Evolutionary conservation across 2,888 invertebrate genomes (phyloP), one percentile per base, ranked within the genome.

Genomic region (Hyalella azteca): DNA sequence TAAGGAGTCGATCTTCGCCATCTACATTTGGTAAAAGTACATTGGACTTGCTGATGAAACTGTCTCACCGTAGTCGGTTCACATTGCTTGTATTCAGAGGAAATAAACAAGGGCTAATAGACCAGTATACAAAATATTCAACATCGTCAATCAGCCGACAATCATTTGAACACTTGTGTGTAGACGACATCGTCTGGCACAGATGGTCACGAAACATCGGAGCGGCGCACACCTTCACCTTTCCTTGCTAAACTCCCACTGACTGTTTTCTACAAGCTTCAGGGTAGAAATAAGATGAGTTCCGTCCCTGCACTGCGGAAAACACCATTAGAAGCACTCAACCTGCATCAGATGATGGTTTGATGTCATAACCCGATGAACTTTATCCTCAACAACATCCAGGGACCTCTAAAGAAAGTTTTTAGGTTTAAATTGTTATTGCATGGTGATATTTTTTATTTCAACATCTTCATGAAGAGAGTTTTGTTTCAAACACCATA

Each of bases 241-340:
- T 11, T 26, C 7, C 22, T 29, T 54, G 54, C 54, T 26, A 22
- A 54, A 13, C 54, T 5, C 22, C 22, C 26, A 54, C 54, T 54
- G 29, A 54, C 54, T 22, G 54, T 54, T 54, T 54, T 54, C 54
- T 54, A 26, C 11, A 22, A 54, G 26, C 50, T 19, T 50, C 50
- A n/a, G 50, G 7, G 26, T 54, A 54, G 54, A 22, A 54, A 54
- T 54, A 54, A 7, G 54, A 29, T 49, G n/a, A 29, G 54, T 54
- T 54, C 54, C 54, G 54, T 54, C 22, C 54, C 54, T 22, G 54
- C 19, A 29, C 54, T 54, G 54, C 54, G 54, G 54, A 54, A 26
- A 29, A 54, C 54, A 54, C 54, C 11, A 54, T 54, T 54, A 54
- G 29, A 22, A 26, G 22, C 54, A 54, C 54, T 54, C 54, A 22